Evolutionary conservation across 2,888 invertebrate genomes (phyloP), one percentile per base, ranked within the genome.

Genomic region (Baronia brevicornis): DNA sequence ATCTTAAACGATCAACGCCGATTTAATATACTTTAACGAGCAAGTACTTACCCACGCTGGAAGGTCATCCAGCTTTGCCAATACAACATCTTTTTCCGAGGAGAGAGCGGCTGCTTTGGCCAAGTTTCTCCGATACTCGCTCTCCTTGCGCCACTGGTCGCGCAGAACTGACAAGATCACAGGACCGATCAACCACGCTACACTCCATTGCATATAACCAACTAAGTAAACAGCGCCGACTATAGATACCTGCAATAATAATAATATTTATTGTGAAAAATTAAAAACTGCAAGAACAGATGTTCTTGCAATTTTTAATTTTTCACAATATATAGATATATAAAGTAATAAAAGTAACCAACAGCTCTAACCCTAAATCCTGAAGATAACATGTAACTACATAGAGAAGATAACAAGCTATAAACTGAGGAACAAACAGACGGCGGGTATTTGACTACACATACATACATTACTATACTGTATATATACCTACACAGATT

Each of bases 201-300:
- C 88, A 50, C 93, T 94, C 88, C 95, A 91, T 64, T 93, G 91
- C 90, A 93, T 91, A 58, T 94, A 94, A 1, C 94, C 94, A 28
- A 91, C 89, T 30, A 93, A 69, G 74, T 94, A 95, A 23, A 94
- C 90, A 4, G 88, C 79, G 11, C 93, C 92, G 12, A 93, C 91
- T 31, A 92, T 84, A 29, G 89, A 88, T 24, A 91, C 86, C 88
- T 88, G 59, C 43, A 68, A 38, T 10, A 32, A 26, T 13, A 9
- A 19, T n/a, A n/a, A n/a, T n/a, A n/a, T n/a, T n/a, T n/a, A n/a
- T n/a, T n/a, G n/a, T n/a, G n/a, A n/a, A n/a, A n/a, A n/a, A n/a
- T n/a, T n/a, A n/a, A n/a, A n/a, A n/a, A n/a, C n/a, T n/a, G n/a
- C n/a, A n/a, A n/a, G n/a, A n/a, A n/a, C n/a, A n/a, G n/a, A n/a